phyloP scores from a whole-genome alignment of 2,797 vertebrate genomes.

The Oreochromis grahami region DNA sequence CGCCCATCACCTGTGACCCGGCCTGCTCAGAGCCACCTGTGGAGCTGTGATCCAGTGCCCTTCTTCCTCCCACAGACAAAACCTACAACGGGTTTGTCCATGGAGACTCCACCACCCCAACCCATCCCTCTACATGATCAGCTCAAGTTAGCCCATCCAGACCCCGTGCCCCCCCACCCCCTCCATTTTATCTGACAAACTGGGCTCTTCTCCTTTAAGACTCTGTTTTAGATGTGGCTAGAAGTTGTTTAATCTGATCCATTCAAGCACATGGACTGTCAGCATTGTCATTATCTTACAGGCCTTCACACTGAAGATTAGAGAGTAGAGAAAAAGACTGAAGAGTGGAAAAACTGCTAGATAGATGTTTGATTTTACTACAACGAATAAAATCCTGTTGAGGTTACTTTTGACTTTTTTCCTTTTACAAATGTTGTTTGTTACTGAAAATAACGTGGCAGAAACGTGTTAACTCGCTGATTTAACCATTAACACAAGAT shows the following conservation, averaged over 20 bases:
- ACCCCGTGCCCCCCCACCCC: not conserved
- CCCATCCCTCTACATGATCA: not conserved
- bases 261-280: conserved; percentile 63
- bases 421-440: conserved; percentile 41
- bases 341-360: conserved; percentile 32
- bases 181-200: conserved; percentile 40
- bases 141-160: not conserved
- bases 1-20: conserved; percentile 45
- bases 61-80: not conserved
- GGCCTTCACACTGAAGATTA: conserved; percentile 41
- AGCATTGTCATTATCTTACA: conserved; percentile 46
- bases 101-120: not conserved
- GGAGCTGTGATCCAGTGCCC: conserved; percentile 58
- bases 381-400: conserved; percentile 55
- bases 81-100: not conserved
- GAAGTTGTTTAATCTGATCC: conserved; percentile 45
- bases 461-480: not conserved
- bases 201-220: conserved; percentile 46
- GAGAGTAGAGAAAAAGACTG: conserved; percentile 33
- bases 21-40: conserved; percentile 65
- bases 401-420: conserved; percentile 47
- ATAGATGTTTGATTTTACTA: conserved; percentile 64
- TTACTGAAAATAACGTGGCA: conserved; percentile 2
- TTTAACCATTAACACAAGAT: conserved; percentile 18
- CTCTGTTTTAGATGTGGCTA: conserved; percentile 55